Conservation (phyloP, 2,888 invertebrate species). For the Anodontia alba region DNA sequence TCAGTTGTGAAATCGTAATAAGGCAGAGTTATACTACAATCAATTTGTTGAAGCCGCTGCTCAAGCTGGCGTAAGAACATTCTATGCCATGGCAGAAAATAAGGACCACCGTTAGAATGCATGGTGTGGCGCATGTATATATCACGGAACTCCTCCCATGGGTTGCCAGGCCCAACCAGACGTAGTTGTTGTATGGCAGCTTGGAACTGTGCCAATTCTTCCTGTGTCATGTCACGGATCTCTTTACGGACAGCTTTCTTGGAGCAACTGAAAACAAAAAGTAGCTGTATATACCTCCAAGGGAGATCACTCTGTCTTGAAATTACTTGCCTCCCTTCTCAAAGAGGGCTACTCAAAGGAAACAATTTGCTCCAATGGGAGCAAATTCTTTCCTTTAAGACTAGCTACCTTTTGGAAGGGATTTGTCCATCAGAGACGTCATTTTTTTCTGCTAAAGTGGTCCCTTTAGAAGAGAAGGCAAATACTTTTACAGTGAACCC, state of each 20-base stretch:
- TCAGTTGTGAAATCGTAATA: constrained; percentile 84
- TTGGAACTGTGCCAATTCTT: constrained; percentile 79
- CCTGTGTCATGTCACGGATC: constrained; percentile 79
- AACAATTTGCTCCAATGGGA: no score
- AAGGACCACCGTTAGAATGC: constrained; percentile 77
- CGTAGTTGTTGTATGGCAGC: constrained; percentile 77
- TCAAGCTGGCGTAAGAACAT: constrained; percentile 79
- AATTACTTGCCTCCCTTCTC: no score
- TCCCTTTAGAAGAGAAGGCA: no score
- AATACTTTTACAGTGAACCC: no score
- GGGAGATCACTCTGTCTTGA: no score
- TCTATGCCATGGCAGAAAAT: constrained; percentile 83
- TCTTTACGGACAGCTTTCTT: constrained; percentile 77
- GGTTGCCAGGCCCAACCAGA: constrained; percentile 66
- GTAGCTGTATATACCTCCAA: no score
- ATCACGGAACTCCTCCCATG: constrained; percentile 80
- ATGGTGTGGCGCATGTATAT: constrained; percentile 80
- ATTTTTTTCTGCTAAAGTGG: no score
- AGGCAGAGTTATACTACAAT: constrained; percentile 81
- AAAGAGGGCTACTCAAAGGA: no score
- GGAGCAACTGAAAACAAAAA: constrained; percentile 75
- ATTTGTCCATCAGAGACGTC: no score
- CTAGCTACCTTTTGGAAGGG: no score
- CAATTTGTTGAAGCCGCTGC: constrained; percentile 79
- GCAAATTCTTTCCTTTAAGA: no score